Conservation (phyloP, 2,797 vertebrate genomes). For the Cyclura pinguis region DNA sequence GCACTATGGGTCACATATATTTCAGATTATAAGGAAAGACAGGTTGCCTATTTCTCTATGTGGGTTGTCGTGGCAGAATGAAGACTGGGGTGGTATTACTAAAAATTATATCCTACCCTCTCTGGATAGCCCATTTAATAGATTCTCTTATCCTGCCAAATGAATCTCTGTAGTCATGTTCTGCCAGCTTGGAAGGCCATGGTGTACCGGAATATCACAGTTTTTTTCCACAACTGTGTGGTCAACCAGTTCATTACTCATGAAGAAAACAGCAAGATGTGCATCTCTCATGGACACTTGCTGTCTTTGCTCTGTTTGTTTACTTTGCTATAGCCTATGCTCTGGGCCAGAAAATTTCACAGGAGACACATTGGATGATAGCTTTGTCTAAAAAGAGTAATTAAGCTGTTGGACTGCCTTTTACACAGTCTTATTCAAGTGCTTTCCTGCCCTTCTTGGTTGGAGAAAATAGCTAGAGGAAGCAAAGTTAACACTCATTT, state of each 20-base stretch:
- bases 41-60: neutral
- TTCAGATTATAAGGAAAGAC: slow-evolving; percentile 40
- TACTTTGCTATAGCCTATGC: slow-evolving; percentile 69
- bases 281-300: slow-evolving; percentile 58
- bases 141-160: slow-evolving; percentile 50
- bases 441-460: slow-evolving; percentile 29
- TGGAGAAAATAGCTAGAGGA: slow-evolving; percentile 20
- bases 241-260: slow-evolving; percentile 76
- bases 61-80: neutral
- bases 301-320: slow-evolving; percentile 76
- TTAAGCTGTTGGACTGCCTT: slow-evolving; percentile 56
- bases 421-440: slow-evolving; percentile 27
- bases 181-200: slow-evolving; percentile 63
- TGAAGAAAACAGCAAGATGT: slow-evolving; percentile 72
- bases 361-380: slow-evolving; percentile 51
- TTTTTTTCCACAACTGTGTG: slow-evolving; percentile 67
- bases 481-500: slow-evolving; percentile 17
- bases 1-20: slow-evolving; percentile 26
- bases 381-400: slow-evolving; percentile 73
- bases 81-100: neutral
- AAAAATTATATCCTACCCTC: slow-evolving; percentile 54
- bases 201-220: slow-evolving; percentile 49
- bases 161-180: slow-evolving; percentile 52
- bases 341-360: slow-evolving; percentile 51
- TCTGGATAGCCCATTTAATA: slow-evolving; percentile 56